Conservation (phyloP, 2,888 invertebrate species). For the Dryadula phaetusa region DNA sequence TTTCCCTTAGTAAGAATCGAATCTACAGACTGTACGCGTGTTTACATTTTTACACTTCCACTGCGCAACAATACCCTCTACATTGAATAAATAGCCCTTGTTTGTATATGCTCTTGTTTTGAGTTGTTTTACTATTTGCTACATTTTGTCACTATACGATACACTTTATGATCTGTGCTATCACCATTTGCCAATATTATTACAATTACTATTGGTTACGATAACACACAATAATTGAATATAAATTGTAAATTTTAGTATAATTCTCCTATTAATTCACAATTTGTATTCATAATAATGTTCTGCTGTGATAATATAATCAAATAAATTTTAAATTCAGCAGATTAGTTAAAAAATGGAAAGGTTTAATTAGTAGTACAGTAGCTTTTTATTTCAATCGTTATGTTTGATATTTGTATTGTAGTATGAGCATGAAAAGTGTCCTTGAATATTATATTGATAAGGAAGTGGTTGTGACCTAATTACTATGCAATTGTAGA, state of each 20-base stretch:
- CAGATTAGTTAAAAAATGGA: too few species aligned
- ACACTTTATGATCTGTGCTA: conserved; percentile 13
- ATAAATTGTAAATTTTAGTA: background rate
- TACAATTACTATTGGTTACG: conserved; percentile 10
- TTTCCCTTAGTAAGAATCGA: too few species aligned
- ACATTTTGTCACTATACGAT: conserved; percentile 5
- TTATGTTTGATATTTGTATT: background rate
- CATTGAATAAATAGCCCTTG: conserved; percentile 10
- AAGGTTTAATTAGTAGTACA: too few species aligned
- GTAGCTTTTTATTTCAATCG: too few species aligned
- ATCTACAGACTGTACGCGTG: too few species aligned
- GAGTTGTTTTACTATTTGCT: conserved; percentile 3
- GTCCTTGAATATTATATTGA: conserved; percentile 13
- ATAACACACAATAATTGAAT: background rate
- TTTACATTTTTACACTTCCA: too few species aligned
- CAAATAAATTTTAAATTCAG: too few species aligned
- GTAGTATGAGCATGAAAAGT: background rate
- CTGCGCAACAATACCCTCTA: background rate
- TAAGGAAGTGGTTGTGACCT: conserved; percentile 7
- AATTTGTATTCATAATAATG: background rate
- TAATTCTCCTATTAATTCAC: background rate
- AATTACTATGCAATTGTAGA: conserved; percentile 27
- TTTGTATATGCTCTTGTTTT: conserved; percentile 1
- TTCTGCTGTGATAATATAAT: background rate
- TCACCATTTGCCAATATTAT: background rate